Base-by-base conservation (phyloP, 2,888 invertebrate genomes). In the Sturmia bella region DNA sequence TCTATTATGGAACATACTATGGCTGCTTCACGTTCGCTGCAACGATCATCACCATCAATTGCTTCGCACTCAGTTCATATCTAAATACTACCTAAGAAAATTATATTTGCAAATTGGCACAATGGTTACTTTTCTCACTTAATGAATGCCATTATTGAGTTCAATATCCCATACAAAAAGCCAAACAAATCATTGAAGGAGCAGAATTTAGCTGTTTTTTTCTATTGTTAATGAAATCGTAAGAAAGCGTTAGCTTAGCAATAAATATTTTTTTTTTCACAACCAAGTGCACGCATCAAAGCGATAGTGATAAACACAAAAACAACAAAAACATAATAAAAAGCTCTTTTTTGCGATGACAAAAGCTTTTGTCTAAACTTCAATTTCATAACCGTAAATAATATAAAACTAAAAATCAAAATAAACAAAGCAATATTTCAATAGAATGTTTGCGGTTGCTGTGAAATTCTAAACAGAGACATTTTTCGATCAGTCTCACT, bases 381-480 rank as follows among this genome's bases (percentile, higher is more conserved):
- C 13, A 37, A 7, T 17, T 48, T 48, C 12, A 63, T 27, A 7
- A 63, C 13, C 13, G 12, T 11, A 6, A n/a, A 17, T 12, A 61
- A 11, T 32, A 13, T 64, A 21, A 13, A 32, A 27, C 37, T 21
- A 7, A 15, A 50, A n/a, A n/a, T 2, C 21, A 50, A 39, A 21
- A 37, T 11, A 50, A 48, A 21, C 41, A 21, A 52, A 32, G 9
- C 32, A 32, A 9, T 7, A 7, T 7, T 27, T 52, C 15, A 27
- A 7, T 52, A n/a, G n/a, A 21, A 50, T 19, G 6, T 41, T 41
- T 17, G 7, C 15, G 13, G 39, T 50, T 39, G 13, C 24, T 24
- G 21, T 19, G 50, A 41, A 27, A 52, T 39, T 59, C 24, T 41
- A 61, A 50, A 64, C 37, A 45, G 17, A 63, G 21, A 64, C 45